A percentile compares a stretch with the other conserved stretches of the same genome.
phyloP scores from a whole-genome alignment of 2,797 vertebrate genomes.

The Anableps anableps region DNA sequence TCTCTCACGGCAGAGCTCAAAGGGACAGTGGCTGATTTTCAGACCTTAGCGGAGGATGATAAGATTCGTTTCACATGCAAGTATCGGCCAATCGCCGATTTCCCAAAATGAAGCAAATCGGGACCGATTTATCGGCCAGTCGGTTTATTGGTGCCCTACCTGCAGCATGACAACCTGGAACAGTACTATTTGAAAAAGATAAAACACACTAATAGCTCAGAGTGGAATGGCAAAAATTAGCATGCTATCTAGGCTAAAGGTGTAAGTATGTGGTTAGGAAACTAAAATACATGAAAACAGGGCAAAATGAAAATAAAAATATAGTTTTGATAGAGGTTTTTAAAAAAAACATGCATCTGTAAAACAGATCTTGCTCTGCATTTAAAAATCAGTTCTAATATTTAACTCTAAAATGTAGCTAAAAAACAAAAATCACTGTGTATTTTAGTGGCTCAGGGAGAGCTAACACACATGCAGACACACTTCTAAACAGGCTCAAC shows the following conservation, averaged over 20 bases:
- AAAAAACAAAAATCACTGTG: background rate
- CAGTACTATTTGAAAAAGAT: background rate
- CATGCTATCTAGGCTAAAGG: background rate
- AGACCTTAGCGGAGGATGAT: too few species aligned
- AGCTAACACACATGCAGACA: background rate
- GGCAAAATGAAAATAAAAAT: background rate
- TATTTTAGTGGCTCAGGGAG: background rate
- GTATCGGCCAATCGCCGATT: too few species aligned
- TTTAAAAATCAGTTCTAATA: background rate
- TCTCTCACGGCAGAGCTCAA: too few species aligned
- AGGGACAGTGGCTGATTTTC: too few species aligned
- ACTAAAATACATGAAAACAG: background rate
- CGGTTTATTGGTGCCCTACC: background rate
- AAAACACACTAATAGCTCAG: background rate
- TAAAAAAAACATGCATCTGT: background rate
- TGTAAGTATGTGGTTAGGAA: background rate
- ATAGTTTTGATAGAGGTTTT: background rate
- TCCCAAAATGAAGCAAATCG: too few species aligned
- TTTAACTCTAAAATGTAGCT: background rate
- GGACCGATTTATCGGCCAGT: background rate
- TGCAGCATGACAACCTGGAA: background rate
- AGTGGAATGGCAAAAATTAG: background rate
- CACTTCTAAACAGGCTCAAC: background rate
- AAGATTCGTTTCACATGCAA: too few species aligned
- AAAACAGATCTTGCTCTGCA: background rate